Evolutionary conservation across 2,797 vertebrate species (phyloP).

Genomic region (Alcedo atthis): DNA sequence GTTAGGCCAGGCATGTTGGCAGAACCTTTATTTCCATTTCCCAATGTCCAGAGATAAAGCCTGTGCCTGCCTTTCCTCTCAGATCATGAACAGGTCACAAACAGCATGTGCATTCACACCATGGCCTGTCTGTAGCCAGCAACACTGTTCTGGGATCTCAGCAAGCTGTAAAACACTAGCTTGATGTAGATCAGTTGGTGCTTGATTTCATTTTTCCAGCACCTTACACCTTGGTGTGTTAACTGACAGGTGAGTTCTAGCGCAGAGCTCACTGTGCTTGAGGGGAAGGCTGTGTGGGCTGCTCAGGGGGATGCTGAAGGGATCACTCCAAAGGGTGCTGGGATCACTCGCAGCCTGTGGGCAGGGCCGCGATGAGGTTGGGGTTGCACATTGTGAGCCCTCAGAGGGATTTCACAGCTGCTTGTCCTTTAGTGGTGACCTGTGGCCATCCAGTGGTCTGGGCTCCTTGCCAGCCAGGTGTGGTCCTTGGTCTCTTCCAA

Average conservation of each 20-base stretch:
- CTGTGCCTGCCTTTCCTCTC: neutral
- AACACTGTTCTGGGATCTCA: neutral
- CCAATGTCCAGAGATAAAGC: constrained; percentile 5
- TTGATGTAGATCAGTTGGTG: neutral
- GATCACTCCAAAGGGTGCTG: neutral
- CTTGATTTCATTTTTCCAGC: neutral
- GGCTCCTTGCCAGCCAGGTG: neutral
- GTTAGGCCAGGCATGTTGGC: neutral
- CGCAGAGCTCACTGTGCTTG: neutral
- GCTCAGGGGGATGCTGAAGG: neutral
- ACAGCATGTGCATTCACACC: neutral
- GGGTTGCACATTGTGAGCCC: neutral
- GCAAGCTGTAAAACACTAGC: neutral
- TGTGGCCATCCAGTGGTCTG: neutral
- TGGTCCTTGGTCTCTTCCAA: neutral
- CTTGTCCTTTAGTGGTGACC: neutral
- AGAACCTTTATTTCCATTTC: constrained; percentile 17
- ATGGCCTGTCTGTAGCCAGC: neutral
- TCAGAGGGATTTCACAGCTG: neutral
- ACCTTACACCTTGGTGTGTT: neutral
- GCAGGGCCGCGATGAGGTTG: neutral
- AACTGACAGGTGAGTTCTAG: neutral
- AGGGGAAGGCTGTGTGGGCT: neutral
- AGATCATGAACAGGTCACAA: neutral
- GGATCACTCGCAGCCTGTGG: neutral